These are phyloP conservation scores for Glyphotaelius pellucidus DNA, from an alignment of 2,888 invertebrate genomes.

Conservation along the genomic window DNA sequence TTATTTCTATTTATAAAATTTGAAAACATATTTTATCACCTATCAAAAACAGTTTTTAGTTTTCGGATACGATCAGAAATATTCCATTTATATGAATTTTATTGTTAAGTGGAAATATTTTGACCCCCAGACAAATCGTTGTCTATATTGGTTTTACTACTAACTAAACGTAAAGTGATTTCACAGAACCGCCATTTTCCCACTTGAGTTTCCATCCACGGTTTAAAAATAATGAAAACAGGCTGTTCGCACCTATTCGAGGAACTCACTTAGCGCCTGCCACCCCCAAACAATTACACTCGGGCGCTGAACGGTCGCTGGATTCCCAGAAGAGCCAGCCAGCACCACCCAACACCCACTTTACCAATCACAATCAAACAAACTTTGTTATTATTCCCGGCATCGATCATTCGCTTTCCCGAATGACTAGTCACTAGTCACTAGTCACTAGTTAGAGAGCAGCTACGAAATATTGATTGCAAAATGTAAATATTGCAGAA, in stretches of 20 bases:
- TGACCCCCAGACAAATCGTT: too few species aligned
- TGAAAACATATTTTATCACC: too few species aligned
- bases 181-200: background rate
- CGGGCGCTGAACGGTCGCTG: background rate
- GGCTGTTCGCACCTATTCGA: background rate
- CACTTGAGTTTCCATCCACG: background rate
- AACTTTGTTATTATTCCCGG: conserved; percentile 2
- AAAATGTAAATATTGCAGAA: background rate
- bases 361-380: background rate
- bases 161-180: background rate
- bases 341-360: background rate
- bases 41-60: too few species aligned
- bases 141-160: background rate
- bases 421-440: background rate
- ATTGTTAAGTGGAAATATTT: too few species aligned
- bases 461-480: background rate
- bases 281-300: conserved; percentile 2
- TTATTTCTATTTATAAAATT: too few species aligned
- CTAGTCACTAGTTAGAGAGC: background rate
- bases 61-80: too few species aligned
- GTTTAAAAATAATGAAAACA: background rate
- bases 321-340: background rate
- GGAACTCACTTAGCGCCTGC: background rate
- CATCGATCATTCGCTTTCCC: background rate
- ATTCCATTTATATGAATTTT: too few species aligned